These are phyloP conservation scores for Corythaixoides concolor DNA, from an alignment of 2,113 vertebrate genomes.

Conservation along the genomic window DNA sequence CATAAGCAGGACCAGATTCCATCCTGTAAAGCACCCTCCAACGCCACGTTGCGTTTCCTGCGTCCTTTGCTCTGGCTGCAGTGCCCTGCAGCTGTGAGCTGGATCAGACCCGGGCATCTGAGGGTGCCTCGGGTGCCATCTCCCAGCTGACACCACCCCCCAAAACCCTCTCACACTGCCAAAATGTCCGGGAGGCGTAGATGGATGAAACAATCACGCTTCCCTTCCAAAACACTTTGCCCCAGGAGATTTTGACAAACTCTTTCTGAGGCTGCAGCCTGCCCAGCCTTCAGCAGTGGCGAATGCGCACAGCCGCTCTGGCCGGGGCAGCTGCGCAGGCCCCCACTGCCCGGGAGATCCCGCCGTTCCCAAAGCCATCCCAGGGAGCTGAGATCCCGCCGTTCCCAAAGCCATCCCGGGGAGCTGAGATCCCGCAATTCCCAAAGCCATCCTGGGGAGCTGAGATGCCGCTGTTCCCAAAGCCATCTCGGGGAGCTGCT, in stretches of 20 bases:
- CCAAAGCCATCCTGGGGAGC: no score
- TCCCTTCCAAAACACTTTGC: neutral
- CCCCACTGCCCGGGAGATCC: conserved; percentile 2
- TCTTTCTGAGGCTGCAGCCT: conserved; percentile 32
- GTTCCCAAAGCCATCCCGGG: no score
- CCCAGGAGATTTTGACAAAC: neutral
- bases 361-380: neutral
- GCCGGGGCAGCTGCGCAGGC: conserved; percentile 33
- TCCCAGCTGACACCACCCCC: neutral
- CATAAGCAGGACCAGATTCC: neutral
- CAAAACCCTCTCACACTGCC: neutral
- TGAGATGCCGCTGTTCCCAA: no score
- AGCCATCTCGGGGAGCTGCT: conserved; percentile 47
- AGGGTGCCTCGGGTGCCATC: rapidly evolving
- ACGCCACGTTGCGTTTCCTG: neutral
- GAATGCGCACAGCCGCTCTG: neutral
- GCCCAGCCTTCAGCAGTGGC: conserved; percentile 46
- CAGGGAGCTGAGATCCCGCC: conserved; percentile 27
- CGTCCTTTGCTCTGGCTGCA: neutral
- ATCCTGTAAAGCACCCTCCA: neutral
- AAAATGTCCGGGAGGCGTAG: rapidly evolving
- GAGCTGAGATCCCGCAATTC: no score
- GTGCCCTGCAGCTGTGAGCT: neutral
- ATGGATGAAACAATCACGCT: neutral
- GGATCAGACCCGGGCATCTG: neutral